phyloP scores from a whole-genome alignment of 2,797 vertebrate genomes.

The Acropternis orthonyx region DNA sequence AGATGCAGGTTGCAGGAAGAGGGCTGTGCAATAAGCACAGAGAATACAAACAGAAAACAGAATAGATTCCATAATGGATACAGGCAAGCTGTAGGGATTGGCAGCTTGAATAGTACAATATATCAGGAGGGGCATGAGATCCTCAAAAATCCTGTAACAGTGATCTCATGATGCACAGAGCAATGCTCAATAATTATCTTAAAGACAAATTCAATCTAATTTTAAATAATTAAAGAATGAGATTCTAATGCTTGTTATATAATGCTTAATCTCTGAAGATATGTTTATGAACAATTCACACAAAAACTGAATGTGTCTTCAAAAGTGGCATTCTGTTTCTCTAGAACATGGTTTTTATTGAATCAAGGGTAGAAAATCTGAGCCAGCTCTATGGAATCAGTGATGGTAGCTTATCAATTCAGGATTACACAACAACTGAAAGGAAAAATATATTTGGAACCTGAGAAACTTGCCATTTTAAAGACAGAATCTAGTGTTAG shows the following conservation, averaged over 20 bases:
- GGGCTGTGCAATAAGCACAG: background rate
- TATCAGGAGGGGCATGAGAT: background rate
- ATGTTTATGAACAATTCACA: background rate
- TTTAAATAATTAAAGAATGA: background rate
- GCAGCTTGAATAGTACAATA: background rate
- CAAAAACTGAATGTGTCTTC: background rate
- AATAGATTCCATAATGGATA: background rate
- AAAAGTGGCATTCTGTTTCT: background rate
- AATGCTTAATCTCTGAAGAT: background rate
- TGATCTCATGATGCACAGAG: background rate
- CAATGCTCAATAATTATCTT: background rate
- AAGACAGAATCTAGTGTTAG: background rate
- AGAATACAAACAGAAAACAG: background rate
- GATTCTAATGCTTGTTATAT: background rate
- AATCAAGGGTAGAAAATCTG: background rate
- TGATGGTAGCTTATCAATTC: background rate
- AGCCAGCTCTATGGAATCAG: background rate
- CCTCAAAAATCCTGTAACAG: background rate
- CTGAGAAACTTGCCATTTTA: background rate
- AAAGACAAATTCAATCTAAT: background rate
- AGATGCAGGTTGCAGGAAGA: background rate
- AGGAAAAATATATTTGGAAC: background rate
- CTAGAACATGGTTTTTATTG: background rate
- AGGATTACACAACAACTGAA: background rate
- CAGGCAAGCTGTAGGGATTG: background rate